Conservation (phyloP, 1,140 invertebrate species). For the Scaptomyza montana region DNA sequence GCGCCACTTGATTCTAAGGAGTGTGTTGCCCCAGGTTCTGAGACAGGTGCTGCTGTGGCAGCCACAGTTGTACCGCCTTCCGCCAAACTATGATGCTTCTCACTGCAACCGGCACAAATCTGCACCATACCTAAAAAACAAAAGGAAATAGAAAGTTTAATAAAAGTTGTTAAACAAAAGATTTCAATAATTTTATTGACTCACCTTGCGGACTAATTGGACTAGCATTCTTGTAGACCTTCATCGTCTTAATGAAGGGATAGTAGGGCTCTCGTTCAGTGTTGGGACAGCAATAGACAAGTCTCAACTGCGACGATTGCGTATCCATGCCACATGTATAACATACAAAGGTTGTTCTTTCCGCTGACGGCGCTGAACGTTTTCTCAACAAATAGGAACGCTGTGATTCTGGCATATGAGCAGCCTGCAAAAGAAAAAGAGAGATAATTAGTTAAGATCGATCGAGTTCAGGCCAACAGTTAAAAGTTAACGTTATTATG, state of each 20-base stretch:
- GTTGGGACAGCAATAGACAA: constrained; percentile 93
- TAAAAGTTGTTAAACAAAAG: not conserved
- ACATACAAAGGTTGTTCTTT: constrained; percentile 92
- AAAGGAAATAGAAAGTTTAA: not conserved
- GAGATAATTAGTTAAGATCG: constrained; percentile 27
- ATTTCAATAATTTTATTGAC: constrained; percentile 11
- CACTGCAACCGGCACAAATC: constrained; percentile 91
- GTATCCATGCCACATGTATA: constrained; percentile 93
- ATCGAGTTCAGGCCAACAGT: no score
- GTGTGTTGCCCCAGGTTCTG: constrained; percentile 47
- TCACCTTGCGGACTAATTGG: constrained; percentile 91
- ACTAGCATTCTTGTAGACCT: constrained; percentile 91
- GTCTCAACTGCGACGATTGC: constrained; percentile 89
- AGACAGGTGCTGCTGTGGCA: constrained; percentile 18
- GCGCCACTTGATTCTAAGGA: constrained; percentile 55
- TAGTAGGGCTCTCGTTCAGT: constrained; percentile 94
- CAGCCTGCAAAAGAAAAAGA: constrained; percentile 84
- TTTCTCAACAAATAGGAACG: constrained; percentile 92
- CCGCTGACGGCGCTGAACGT: constrained; percentile 87
- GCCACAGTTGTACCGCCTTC: constrained; percentile 59
- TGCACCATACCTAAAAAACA: constrained; percentile 88
- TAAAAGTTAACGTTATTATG: constrained; percentile 13
- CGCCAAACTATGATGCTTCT: constrained; percentile 75
- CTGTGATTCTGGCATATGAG: constrained; percentile 89
- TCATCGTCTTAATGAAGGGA: constrained; percentile 92